Base-by-base conservation (phyloP, 2,888 invertebrate genomes). In the Timema podura region DNA sequence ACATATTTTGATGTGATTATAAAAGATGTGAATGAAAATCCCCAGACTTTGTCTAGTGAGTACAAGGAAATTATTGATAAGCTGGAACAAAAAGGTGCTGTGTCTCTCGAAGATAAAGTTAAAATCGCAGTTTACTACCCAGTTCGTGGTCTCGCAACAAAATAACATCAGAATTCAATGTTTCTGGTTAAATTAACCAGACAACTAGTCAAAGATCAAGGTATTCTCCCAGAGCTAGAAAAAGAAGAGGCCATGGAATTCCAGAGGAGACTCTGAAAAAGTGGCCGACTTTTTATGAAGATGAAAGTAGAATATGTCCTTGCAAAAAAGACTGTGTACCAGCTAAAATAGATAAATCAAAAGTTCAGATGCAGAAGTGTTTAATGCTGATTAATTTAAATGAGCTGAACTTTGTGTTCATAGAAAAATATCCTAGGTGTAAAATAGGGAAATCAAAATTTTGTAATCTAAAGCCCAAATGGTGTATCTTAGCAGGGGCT, bases 401-500 rank as follows among this genome's bases (percentile, higher is more conserved):
- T 54, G 59, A 54, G 30, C 45, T 61, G 59, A 47, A 9, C 6
- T 5, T 30, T 48, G 30, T 16, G 16, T 54, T 54, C 16, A 11
- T 5, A 54, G 54, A 54, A 5, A 11, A 54, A 54, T 54, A 54
- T 54, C 54, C 54, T 16, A 11, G 15, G 5, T 54, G n/a, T 6
- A 54, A 7, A 54, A 54, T 7, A 54, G 54, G 13, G 8, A 54
- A 1, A 3, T 54, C 54, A 8, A 54, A 7, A 13, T 54, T 54
- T 54, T 54, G 13, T 54, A 2, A 54, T 11, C 7, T 54, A 16
- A 54, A 66, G 44, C 30, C 47, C 30, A 46, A 30, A 11, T 66
- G 67, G 67, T 48, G 47, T 46, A 48, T 11, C n/a, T 54, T 54
- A 54, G 57, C 57, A 57, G 57, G n/a, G n/a, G 57, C 57, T 57